Percentiles rank a stretch among this genome's conserved stretches.
phyloP scores from a whole-genome alignment of 2,113 vertebrate genomes.

The Blennius ocellaris region DNA sequence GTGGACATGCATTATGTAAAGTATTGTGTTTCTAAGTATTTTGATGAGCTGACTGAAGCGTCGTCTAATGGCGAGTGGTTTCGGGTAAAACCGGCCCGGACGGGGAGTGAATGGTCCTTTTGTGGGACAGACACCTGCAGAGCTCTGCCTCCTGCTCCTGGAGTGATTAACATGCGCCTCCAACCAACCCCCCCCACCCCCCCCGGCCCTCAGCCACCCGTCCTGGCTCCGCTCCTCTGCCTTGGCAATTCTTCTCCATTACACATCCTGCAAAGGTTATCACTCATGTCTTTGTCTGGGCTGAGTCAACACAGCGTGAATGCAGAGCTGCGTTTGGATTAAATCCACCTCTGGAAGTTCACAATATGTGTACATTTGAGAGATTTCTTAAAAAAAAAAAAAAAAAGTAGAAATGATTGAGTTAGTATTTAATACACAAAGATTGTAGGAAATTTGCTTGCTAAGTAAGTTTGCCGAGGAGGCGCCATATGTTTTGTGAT shows the following conservation, averaged over 20 bases:
- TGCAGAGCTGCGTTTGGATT: slow-evolving; percentile 24
- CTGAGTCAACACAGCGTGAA: slow-evolving; percentile 30
- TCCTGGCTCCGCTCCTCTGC: slow-evolving; percentile 62
- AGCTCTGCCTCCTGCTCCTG: slow-evolving; percentile 66
- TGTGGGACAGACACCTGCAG: slow-evolving; percentile 82
- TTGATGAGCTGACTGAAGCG: slow-evolving; percentile 48
- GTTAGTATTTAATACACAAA: too few species aligned
- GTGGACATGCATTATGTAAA: slow-evolving; percentile 1
- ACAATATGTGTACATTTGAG: slow-evolving; percentile 24
- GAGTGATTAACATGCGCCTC: slow-evolving; percentile 81
- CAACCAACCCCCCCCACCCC: slow-evolving; percentile 62
- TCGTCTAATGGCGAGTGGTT: slow-evolving; percentile 41
- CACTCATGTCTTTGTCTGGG: slow-evolving; percentile 69
- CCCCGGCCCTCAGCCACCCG: slow-evolving; percentile 43
- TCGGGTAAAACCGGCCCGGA: slow-evolving; percentile 39
- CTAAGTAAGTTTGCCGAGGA: too few species aligned
- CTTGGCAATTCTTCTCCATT: slow-evolving; percentile 74
- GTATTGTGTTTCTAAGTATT: slow-evolving; percentile 15
- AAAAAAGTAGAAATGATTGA: too few species aligned
- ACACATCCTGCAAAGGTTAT: slow-evolving; percentile 64
- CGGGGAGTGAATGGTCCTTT: slow-evolving; percentile 78
- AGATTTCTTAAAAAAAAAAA: too few species aligned
- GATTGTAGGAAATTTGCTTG: too few species aligned
- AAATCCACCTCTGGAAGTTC: slow-evolving; percentile 34
- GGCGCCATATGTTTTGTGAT: background rate